phyloP scores from a whole-genome alignment of 2,888 invertebrate genomes.

The Argyresthia albistria region DNA sequence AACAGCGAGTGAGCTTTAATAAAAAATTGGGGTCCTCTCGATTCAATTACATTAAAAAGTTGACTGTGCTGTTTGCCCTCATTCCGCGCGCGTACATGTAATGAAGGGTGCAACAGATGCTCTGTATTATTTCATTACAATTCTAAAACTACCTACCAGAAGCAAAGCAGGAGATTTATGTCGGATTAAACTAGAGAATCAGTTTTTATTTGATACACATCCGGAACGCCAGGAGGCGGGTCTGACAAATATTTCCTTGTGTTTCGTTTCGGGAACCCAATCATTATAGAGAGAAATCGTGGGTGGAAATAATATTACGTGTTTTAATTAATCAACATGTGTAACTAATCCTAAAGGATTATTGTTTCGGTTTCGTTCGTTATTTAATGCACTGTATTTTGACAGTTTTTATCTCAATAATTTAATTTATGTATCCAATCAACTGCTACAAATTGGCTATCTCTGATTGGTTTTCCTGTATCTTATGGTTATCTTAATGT shows the following conservation, averaged over 20 bases:
- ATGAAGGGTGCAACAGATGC: conserved; percentile 72
- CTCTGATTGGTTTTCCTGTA: conserved; percentile 25
- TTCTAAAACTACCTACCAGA: conserved; percentile 43
- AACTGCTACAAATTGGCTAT: conserved; percentile 2
- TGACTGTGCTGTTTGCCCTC: conserved; percentile 53
- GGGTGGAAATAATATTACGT: conserved; percentile 10
- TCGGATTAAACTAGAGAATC: conserved; percentile 58
- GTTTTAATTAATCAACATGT: conserved; percentile 9
- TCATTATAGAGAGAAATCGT: conserved; percentile 23
- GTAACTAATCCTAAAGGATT: neutral
- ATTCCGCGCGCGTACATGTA: conserved; percentile 48
- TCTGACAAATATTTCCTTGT: conserved; percentile 48
- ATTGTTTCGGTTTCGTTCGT: neutral
- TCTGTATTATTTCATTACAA: conserved; percentile 64
- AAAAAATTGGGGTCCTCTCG: conserved; percentile 57
- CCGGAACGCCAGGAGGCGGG: conserved; percentile 58
- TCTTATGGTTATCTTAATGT: conserved; percentile 50
- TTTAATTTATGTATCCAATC: neutral
- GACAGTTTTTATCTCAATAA: neutral
- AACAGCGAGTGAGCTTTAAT: conserved; percentile 48
- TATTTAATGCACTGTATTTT: neutral
- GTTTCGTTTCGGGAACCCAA: conserved; percentile 34
- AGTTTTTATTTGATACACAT: conserved; percentile 57
- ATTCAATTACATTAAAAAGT: conserved; percentile 70
- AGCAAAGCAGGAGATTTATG: conserved; percentile 55